These are phyloP conservation scores for Dasyurus viverrinus DNA, from an alignment of 2,113 vertebrate genomes.

Conservation along the genomic window DNA sequence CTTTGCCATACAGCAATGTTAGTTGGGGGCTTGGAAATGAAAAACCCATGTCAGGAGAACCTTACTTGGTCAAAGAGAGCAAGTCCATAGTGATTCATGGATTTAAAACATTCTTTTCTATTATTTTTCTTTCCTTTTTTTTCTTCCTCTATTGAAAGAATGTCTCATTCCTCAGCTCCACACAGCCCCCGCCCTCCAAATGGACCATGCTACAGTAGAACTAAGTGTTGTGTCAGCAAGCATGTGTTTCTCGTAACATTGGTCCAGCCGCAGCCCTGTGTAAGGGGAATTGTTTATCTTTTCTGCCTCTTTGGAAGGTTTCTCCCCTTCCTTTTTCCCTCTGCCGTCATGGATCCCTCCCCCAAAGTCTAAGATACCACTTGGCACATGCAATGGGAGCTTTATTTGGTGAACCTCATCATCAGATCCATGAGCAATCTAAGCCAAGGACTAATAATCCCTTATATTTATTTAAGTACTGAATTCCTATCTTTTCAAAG, in stretches of 20 bases:
- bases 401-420: background rate
- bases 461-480: background rate
- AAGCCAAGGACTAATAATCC: background rate
- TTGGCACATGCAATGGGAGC: background rate
- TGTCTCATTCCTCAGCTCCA: slow-evolving; percentile 83
- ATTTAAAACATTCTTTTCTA: slow-evolving; percentile 72
- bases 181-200: slow-evolving; percentile 85
- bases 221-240: slow-evolving; percentile 82
- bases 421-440: background rate
- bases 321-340: background rate
- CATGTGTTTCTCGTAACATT: slow-evolving; percentile 86
- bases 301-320: slow-evolving; percentile 24
- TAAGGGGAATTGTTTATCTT: slow-evolving; percentile 77
- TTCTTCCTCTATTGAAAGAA: slow-evolving; percentile 74
- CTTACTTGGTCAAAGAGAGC: background rate
- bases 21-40: background rate
- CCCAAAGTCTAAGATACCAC: background rate
- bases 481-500: background rate
- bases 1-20: background rate
- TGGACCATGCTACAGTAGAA: slow-evolving; percentile 83
- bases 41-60: background rate
- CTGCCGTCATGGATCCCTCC: background rate
- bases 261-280: slow-evolving; percentile 70
- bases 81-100: slow-evolving; percentile 33
- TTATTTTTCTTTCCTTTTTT: slow-evolving; percentile 52